Conservation (phyloP, 2,888 invertebrate genomes). For the Caenorhabditis sp. region DNA sequence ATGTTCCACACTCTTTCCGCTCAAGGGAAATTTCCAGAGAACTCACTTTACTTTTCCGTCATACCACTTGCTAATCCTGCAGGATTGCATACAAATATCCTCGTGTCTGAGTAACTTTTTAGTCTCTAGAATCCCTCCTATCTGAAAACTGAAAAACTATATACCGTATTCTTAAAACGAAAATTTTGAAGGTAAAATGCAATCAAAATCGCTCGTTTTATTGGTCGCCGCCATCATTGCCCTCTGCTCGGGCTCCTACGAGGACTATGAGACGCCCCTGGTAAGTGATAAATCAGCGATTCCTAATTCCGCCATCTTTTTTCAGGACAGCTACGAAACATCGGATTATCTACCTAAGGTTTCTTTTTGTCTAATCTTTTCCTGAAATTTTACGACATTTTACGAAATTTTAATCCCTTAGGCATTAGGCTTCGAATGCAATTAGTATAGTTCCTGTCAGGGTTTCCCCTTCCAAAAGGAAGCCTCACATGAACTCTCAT, state of each 20-base stretch:
- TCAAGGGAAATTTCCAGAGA: not conserved
- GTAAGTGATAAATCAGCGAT: slow-evolving; percentile 7
- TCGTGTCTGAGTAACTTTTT: not conserved
- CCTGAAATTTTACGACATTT: not conserved
- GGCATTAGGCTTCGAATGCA: slow-evolving; percentile 19
- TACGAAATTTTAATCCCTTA: slow-evolving; percentile 25
- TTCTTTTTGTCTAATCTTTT: slow-evolving; percentile 26
- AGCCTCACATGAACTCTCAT: slow-evolving; percentile 38
- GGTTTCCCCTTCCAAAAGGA: slow-evolving; percentile 20
- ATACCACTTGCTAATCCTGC: not conserved
- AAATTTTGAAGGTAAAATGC: slow-evolving; percentile 49
- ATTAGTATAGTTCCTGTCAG: slow-evolving; percentile 34
- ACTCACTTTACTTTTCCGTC: slow-evolving; percentile 28
- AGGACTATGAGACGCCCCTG: slow-evolving; percentile 34
- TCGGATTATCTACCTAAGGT: slow-evolving; percentile 47
- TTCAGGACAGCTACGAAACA: slow-evolving; percentile 49
- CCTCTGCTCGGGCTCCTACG: slow-evolving; percentile 36
- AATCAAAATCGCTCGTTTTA: slow-evolving; percentile 46
- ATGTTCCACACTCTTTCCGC: slow-evolving; percentile 25
- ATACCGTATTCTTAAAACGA: not conserved
- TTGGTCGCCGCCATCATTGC: slow-evolving; percentile 30
- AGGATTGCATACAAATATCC: not conserved
- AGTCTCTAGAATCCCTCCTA: not conserved
- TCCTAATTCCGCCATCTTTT: slow-evolving; percentile 11
- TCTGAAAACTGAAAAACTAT: too few relatives aligned